A percentile compares a stretch with the other conserved stretches of the same genome.
phyloP scores from a whole-genome alignment of 2,888 invertebrate genomes.

The Drosophila borborema region DNA sequence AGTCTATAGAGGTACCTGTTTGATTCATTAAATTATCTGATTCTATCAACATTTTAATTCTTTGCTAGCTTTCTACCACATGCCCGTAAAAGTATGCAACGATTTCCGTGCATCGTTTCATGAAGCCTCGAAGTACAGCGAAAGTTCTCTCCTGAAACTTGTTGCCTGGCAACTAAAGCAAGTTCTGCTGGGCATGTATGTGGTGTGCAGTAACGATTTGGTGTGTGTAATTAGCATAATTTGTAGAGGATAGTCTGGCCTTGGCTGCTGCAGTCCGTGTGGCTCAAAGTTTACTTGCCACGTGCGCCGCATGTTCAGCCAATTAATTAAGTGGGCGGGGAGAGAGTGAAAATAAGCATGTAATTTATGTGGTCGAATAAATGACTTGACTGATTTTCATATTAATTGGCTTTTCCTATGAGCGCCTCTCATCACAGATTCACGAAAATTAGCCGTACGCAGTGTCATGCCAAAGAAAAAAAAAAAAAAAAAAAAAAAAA shows the following conservation, averaged over 20 bases:
- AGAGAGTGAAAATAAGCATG: conserved; percentile 55
- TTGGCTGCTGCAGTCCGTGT: neutral
- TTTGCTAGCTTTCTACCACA: neutral
- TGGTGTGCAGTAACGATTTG: conserved; percentile 34
- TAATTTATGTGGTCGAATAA: conserved; percentile 51
- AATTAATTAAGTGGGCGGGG: conserved; percentile 52
- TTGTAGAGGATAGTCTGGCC: conserved; percentile 20
- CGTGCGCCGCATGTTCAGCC: conserved; percentile 42
- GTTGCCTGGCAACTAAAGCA: conserved; percentile 31
- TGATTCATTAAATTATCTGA: neutral
- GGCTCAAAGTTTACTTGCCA: conserved; percentile 7
- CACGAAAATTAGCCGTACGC: conserved; percentile 40
- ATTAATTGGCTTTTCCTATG: conserved; percentile 70
- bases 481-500: neutral
- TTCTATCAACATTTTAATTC: neutral
- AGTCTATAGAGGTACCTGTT: no score
- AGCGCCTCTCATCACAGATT: conserved; percentile 1
- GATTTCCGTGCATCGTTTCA: neutral
- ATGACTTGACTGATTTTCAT: conserved; percentile 68
- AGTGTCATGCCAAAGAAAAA: neutral
- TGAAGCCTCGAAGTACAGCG: neutral
- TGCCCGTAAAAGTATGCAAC: conserved; percentile 37
- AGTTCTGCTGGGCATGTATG: neutral
- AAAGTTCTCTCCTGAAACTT: conserved; percentile 23
- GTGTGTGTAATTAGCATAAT: conserved; percentile 50